These are phyloP conservation scores for Halichondria panicea DNA, from an alignment of 37 sponge, comb jelly and placozoan species.

Conservation along the genomic window DNA sequence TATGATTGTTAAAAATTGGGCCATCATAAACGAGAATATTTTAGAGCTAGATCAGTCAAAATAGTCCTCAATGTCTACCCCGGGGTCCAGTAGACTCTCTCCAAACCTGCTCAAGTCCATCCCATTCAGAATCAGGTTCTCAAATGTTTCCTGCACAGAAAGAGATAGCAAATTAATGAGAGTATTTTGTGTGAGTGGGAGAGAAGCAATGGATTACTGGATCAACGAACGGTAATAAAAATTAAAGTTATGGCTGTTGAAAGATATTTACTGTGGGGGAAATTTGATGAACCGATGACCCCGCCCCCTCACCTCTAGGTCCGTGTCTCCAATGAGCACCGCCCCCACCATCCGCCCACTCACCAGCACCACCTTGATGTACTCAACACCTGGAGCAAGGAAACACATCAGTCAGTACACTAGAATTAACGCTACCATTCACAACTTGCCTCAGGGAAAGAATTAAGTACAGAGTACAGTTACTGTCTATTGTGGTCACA, in stretches of 20 bases:
- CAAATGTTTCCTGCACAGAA: constrained; percentile 89
- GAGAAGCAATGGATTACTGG: too few relatives aligned
- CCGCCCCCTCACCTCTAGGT: constrained; percentile 84
- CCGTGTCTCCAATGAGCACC: constrained; percentile 96
- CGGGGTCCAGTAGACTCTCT: constrained; percentile 89
- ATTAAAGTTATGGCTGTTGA: too few relatives aligned
- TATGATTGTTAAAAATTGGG: not conserved
- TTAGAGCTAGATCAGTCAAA: constrained; percentile 77
- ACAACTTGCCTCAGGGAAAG: too few relatives aligned
- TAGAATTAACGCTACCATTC: too few relatives aligned
- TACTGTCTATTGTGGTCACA: too few relatives aligned
- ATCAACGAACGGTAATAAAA: too few relatives aligned
- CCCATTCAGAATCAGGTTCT: constrained; percentile 95
- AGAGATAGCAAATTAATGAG: not conserved
- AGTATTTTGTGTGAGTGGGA: too few relatives aligned
- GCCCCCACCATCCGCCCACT: constrained; percentile 91
- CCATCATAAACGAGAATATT: not conserved
- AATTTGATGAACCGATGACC: too few relatives aligned
- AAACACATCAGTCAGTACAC: not conserved
- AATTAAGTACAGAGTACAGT: too few relatives aligned
- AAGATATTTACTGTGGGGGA: too few relatives aligned
- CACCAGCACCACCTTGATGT: constrained; percentile 83
- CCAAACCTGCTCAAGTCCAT: constrained; percentile 87
- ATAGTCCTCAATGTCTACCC: constrained; percentile 96
- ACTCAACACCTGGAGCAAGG: constrained; percentile 69